Base-by-base conservation (phyloP, 2,113 vertebrate genomes). In the Leptodactylus fuscus region DNA sequence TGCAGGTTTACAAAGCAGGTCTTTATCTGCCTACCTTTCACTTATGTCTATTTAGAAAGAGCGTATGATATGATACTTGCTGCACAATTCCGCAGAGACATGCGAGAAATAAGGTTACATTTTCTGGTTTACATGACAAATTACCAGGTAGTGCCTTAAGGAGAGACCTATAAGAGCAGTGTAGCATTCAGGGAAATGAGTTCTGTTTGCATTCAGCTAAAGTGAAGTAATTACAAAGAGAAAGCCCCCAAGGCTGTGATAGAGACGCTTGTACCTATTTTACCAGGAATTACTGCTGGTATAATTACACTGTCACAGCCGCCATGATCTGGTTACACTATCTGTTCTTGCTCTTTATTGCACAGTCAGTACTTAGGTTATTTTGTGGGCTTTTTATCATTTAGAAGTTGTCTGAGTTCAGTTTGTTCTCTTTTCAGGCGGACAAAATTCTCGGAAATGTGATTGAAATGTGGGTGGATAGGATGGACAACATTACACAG, bases 381-480 rank as follows among this genome's bases (percentile, higher is more conserved):
- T n/a, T n/a, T n/a, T n/a, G n/a, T n/a, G n/a, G n/a, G n/a, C n/a
- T n/a, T n/a, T 75, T 3, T 58, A 58, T 24, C 15, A 2, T 24
- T 10, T 24, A 58, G 10, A 55, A 22, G 0, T 24, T 12, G n/a
- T 58, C 55, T 58, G n/a, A 58, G 55, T 2, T 16, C 20, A 34
- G 15, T 2, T 34, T 2, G 15, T 27, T 27, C 67, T 49, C 0
- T 84, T 87, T 89, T 51, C 88, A 99, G 98, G 89, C 95, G 88
- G 96, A 97, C 83, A 96, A 97, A 87, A 92, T 98, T 89, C 92
- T 99, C 88, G 96, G 97, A 86, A 95, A 89, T 62, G 86, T 98
- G 91, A 97, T 99, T 89, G 98, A 99, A 93, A 99, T 98, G 96
- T 99, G 98, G 97, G 97, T 99, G 82, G 97, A 99, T 91, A 95